Base-by-base conservation (phyloP, 2,113 vertebrate genomes). In the Lichenostomus cassidix region DNA sequence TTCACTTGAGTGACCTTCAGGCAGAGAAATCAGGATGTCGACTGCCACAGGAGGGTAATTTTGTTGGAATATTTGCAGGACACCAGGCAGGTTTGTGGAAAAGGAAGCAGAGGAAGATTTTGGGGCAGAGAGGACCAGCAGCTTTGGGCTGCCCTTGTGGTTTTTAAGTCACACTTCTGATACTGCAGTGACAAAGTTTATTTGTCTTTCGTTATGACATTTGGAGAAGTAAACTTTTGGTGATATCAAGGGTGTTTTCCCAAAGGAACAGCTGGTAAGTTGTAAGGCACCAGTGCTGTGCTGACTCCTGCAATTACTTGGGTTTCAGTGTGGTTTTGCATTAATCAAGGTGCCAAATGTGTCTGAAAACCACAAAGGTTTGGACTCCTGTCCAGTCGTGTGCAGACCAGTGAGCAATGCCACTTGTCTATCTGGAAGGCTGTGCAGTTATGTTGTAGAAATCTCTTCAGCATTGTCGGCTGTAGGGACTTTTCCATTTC, bases 401-500 rank as follows among this genome's bases (percentile, higher is more conserved):
- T 76, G 47, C 65, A 83, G 65, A 16, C 21, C 56, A 10, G 21
- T 18, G 44, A 76, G 65, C 3, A 1, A 2, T 39, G n/a, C 29
- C 53, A 15, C 3, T 0, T 1, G 3, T 37, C 87, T 33, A 2
- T 47, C n/a, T 49, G 8, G 47, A 55, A n/a, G 8, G 11, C 12
- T 59, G 46, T 49, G 27, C 25, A 79, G 19, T 46, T 35, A 4
- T 0, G 7, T 46, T 49, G 23, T 35, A 87, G 77, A 58, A 83
- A 65, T 3, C 31, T 20, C 24, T 74, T 92, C 59, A 67, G 64
- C n/a, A 22, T 20, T 3, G 0, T 35, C 44, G 63, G 56, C 65
- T 78, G 7, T 23, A 52, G 52, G 39, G 70, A n/a, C 13, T 25
- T 71, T 29, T 55, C 29, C 2, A 1, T 87, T 75, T 70, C 42